Evolutionary conservation across 2,113 vertebrate species (phyloP), one percentile per base, ranked within the genome.

Genomic region (Megaleporinus macrocephalus): DNA sequence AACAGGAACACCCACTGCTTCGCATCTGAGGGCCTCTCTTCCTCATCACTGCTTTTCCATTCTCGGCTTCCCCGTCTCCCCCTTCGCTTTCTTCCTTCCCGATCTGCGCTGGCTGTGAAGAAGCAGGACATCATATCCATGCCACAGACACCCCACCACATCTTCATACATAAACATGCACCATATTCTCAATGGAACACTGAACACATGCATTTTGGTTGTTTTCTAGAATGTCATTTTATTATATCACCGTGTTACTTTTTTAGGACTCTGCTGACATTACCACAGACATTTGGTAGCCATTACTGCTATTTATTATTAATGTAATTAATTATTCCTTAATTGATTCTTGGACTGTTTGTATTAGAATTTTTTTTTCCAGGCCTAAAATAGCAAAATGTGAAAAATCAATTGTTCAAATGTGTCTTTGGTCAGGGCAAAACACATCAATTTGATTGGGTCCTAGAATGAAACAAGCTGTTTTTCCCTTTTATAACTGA

Each of bases 1-100:
- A 79, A 84, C 70, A 36, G 24, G 72, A 84, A 75, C 62, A 66
- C 33, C 71, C n/a, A 57, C 77, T 66, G 78, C 41, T 75, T 14
- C 22, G 70, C 71, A 62, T 44, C 41, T 59, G 26, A 22, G 61
- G 57, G 62, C 20, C 63, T 79, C 26, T 53, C 30, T 80, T 84
- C 75, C 62, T 79, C 72, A 80, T 79, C 51, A 55, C 13, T 22
- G 61, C 78, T 65, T 65, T 75, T 47, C 63, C 55, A 0, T 79
- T 84, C 66, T 63, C 29, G 57, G 29, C 66, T 76, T 65, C 55
- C 41, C 66, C 57, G 5, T 69, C 72, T 68, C 47, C 5, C 11
- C 49, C 65, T 41, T 62, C 3, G 47, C 63, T 79, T 69, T 61
- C 29, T 47, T 30, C 33, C 36, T 30, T 71, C 51, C 20, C 22